These are phyloP conservation scores for Hymenopus coronatus DNA, from an alignment of 2,888 invertebrate species.

Conservation along the genomic window DNA sequence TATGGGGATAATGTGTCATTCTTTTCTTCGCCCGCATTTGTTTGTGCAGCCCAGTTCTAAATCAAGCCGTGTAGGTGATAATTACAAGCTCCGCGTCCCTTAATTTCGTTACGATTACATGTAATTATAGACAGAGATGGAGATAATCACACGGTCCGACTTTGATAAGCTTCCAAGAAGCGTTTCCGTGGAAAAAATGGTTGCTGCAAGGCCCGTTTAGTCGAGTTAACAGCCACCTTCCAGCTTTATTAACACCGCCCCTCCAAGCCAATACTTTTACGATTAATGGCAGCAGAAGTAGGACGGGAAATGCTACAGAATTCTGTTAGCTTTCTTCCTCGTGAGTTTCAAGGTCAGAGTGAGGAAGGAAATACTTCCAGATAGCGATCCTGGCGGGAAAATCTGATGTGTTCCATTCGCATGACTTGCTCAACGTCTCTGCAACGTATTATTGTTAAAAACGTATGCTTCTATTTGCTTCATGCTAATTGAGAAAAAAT, in stretches of 20 bases:
- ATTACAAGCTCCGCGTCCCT: background rate
- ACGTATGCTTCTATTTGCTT: no score
- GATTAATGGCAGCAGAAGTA: no score
- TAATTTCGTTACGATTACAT: conserved; percentile 14
- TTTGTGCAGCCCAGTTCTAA: background rate
- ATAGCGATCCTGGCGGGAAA: no score
- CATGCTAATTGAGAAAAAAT: no score
- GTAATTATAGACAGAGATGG: conserved; percentile 12
- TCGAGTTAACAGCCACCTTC: background rate
- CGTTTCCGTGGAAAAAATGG: background rate
- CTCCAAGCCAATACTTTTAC: no score
- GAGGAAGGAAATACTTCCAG: no score
- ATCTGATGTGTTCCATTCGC: no score
- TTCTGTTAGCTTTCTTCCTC: no score
- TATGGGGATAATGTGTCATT: background rate
- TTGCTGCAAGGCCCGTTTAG: background rate
- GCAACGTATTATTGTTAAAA: no score
- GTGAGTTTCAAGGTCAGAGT: no score
- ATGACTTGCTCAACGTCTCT: no score
- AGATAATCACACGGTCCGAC: background rate
- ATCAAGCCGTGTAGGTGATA: background rate
- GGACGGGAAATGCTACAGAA: no score
- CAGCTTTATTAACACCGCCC: background rate
- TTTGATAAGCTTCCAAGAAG: background rate
- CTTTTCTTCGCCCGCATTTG: background rate